Conservation (phyloP, 2,797 vertebrate species). For the Thalassophryne amazonica region DNA sequence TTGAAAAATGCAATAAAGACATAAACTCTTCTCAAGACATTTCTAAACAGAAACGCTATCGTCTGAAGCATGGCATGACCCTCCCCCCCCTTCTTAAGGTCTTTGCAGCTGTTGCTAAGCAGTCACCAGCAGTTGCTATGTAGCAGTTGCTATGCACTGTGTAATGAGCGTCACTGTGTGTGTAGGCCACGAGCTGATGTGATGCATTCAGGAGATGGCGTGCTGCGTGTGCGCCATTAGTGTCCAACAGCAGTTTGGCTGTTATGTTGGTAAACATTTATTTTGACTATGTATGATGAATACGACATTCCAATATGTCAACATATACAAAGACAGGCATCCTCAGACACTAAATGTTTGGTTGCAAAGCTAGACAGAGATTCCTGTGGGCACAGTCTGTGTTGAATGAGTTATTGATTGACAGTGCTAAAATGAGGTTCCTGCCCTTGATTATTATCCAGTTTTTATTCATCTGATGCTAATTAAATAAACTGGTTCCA, state of each 20-base stretch:
- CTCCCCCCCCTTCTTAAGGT: slow-evolving; percentile 52
- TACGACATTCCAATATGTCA: slow-evolving; percentile 6
- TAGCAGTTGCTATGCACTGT: slow-evolving; percentile 77
- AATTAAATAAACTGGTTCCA: slow-evolving; percentile 83
- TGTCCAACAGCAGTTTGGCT: slow-evolving; percentile 47
- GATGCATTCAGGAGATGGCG: slow-evolving; percentile 58
- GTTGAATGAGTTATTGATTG: slow-evolving; percentile 77
- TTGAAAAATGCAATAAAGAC: slow-evolving; percentile 14
- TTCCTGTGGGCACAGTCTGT: slow-evolving; percentile 61
- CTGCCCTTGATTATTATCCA: slow-evolving; percentile 77
- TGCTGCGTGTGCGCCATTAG: slow-evolving; percentile 60
- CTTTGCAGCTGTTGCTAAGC: slow-evolving; percentile 80
- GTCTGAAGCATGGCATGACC: slow-evolving; percentile 59
- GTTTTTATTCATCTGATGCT: slow-evolving; percentile 76
- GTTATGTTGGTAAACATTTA: slow-evolving; percentile 19
- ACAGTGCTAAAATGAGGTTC: slow-evolving; percentile 79
- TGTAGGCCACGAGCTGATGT: slow-evolving; percentile 63
- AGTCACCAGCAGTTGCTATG: slow-evolving; percentile 78
- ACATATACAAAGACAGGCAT: not conserved
- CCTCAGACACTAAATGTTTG: slow-evolving; percentile 22
- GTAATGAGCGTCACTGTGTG: slow-evolving; percentile 63
- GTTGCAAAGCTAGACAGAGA: slow-evolving; percentile 35
- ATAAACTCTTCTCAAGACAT: slow-evolving; percentile 54
- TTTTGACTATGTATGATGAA: not conserved
- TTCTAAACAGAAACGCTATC: slow-evolving; percentile 62